Conservation (phyloP, 2,888 invertebrate species). For the Electrophaes corylata region DNA sequence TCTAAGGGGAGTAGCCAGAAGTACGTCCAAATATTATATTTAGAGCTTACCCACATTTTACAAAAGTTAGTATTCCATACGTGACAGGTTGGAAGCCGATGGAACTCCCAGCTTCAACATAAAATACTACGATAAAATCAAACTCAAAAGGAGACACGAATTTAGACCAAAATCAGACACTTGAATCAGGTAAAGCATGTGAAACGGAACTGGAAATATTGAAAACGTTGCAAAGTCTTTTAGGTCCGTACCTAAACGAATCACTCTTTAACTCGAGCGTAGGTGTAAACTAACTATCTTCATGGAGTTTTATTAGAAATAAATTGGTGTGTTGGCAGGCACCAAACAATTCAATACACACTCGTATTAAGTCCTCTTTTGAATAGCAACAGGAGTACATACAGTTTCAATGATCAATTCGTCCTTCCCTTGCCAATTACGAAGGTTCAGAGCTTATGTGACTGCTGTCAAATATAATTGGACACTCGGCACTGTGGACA, state of each 20-base stretch:
- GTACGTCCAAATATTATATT: too few relatives aligned
- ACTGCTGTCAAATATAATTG: conserved; percentile 52
- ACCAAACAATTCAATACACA: conserved; percentile 44
- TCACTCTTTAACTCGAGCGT: background rate
- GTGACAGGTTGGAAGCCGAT: too few relatives aligned
- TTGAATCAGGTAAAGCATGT: background rate
- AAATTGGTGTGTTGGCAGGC: conserved; percentile 37
- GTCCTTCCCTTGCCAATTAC: conserved; percentile 55
- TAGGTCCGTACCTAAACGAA: background rate
- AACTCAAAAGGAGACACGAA: too few relatives aligned
- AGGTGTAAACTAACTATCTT: conserved; percentile 30
- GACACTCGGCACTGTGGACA: conserved; percentile 34
- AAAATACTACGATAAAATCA: too few relatives aligned
- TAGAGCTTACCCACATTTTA: too few relatives aligned
- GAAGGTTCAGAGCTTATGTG: conserved; percentile 40
- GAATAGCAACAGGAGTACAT: conserved; percentile 16
- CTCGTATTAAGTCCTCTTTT: conserved; percentile 23
- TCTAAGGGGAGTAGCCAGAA: too few relatives aligned
- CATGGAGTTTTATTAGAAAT: conserved; percentile 34
- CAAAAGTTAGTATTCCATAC: too few relatives aligned
- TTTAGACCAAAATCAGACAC: background rate
- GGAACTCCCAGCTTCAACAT: too few relatives aligned
- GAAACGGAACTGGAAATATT: background rate
- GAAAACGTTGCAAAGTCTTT: background rate
- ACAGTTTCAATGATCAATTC: conserved; percentile 50